Evolutionary conservation across 1,140 invertebrate genomes (phyloP).

Genomic region (Aphidius gifuensis): DNA sequence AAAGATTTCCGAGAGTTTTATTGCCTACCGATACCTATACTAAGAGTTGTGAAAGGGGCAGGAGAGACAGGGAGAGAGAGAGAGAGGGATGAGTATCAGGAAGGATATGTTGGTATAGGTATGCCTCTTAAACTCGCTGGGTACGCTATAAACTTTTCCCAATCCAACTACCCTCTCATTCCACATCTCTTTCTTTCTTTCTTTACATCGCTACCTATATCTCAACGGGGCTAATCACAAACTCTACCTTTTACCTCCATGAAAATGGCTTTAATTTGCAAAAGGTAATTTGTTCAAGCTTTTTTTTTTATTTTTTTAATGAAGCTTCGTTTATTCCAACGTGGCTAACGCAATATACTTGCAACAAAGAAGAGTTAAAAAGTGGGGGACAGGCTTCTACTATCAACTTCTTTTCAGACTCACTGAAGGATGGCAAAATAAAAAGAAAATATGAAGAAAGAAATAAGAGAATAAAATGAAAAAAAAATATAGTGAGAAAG

Average conservation of each 20-base stretch:
- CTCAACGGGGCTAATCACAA: not conserved
- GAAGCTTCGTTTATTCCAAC: slow-evolving; percentile 17
- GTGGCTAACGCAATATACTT: slow-evolving; percentile 27
- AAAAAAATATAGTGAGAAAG: not conserved
- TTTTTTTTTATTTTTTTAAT: slow-evolving; percentile 19
- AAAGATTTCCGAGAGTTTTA: slow-evolving; percentile 34
- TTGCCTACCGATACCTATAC: slow-evolving; percentile 34
- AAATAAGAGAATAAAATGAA: not conserved
- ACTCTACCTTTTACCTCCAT: slow-evolving; percentile 13
- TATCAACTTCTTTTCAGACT: not conserved
- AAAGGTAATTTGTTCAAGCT: slow-evolving; percentile 52
- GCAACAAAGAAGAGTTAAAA: not conserved
- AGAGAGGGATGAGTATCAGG: not conserved
- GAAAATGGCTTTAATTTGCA: slow-evolving; percentile 48
- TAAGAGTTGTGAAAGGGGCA: too few relatives aligned
- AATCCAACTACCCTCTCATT: not conserved
- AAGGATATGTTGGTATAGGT: not conserved
- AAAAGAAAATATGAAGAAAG: not conserved
- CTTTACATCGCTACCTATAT: slow-evolving; percentile 10
- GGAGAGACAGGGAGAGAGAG: not conserved
- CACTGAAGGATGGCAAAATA: not conserved
- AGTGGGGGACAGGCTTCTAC: not conserved
- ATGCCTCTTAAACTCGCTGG: slow-evolving; percentile 36
- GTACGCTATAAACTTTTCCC: slow-evolving; percentile 1
- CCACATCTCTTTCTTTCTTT: not conserved